A percentile compares a stretch with the other conserved stretches of the same genome.
These are phyloP conservation scores for Ormyrus nitidulus DNA, from an alignment of 2,888 invertebrate genomes.

Conservation along the genomic window DNA sequence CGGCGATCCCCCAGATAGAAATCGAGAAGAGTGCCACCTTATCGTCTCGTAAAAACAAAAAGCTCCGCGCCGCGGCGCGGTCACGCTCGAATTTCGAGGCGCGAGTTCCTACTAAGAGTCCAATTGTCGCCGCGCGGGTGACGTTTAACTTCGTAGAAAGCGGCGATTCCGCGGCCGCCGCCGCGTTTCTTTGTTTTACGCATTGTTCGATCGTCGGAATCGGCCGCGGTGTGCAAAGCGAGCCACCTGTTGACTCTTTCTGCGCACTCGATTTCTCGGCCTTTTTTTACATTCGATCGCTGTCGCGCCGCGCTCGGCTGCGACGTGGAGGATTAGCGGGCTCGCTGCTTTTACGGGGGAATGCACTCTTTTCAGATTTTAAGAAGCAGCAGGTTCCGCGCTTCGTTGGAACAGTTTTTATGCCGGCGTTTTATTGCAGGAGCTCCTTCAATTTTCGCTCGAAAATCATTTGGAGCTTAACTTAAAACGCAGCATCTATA, in stretches of 20 bases:
- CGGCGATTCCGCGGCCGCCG: slow-evolving; percentile 26
- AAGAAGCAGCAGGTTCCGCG: too few relatives aligned
- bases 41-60: neutral
- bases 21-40: neutral
- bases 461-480: too few relatives aligned
- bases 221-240: neutral
- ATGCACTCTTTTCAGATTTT: too few relatives aligned
- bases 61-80: neutral
- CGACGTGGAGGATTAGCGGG: too few relatives aligned
- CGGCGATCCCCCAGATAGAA: neutral
- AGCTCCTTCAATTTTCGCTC: too few relatives aligned
- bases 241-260: slow-evolving; percentile 14
- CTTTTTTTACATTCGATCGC: neutral
- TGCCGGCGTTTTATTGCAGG: too few relatives aligned
- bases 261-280: neutral
- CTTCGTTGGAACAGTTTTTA: too few relatives aligned
- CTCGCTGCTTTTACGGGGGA: too few relatives aligned
- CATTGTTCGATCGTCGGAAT: slow-evolving; percentile 53
- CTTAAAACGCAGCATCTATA: too few relatives aligned
- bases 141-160: slow-evolving; percentile 36
- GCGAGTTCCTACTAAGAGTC: slow-evolving; percentile 26
- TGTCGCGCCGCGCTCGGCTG: too few relatives aligned
- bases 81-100: slow-evolving; percentile 43
- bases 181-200: slow-evolving; percentile 46
- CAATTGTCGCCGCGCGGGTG: slow-evolving; percentile 41